Evolutionary conservation across 2,797 vertebrate species (phyloP), one percentile per base, ranked within the genome.

Genomic region (Balearica regulorum): DNA sequence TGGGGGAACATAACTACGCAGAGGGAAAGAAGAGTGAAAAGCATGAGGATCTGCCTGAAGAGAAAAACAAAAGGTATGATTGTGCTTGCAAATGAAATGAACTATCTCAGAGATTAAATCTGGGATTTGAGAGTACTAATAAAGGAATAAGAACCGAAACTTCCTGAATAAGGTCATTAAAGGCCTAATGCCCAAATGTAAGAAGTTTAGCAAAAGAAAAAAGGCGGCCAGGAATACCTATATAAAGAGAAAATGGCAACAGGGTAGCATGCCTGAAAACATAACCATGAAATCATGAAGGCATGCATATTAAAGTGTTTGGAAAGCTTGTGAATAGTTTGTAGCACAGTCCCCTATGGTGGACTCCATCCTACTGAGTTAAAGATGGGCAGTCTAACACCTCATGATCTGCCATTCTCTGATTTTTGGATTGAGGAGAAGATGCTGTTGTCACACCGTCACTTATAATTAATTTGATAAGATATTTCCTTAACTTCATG

Each of bases 61-160:
- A 91, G n/a, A 57, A 91, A 93, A 92, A 96, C 81, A 95, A 96
- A 97, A 94, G 53, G 41, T 9, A 75, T 71, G 39, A 61, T 15
- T 69, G 54, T 68, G 28, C 24, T 90, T 94, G 53, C 66, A 91
- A 97, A 96, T 77, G 20, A 95, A 96, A 79, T 81, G 1, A 93
- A 87, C 53, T 85, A 68, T 84, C 46, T 88, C 49, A 48, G 66
- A 96, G 85, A 96, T 94, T 97, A 86, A 95, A 95, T 94, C 13
- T 93, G 90, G 78, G 83, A 97, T 96, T 94, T 96, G 93, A 91
- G 75, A 69, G 8, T 80, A 41, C 49, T 80, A 94, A 80, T 65
- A 93, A 95, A 90, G 60, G 37, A 85, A 82, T 12, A 71, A 83
- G 62, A 87, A 72, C 4, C 1, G 11, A 90, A 94, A 75, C 5